Percentiles rank a stretch among this genome's conserved stretches.
Conservation (phyloP, 2,113 vertebrate genomes). For the Callopanchax toddi region DNA sequence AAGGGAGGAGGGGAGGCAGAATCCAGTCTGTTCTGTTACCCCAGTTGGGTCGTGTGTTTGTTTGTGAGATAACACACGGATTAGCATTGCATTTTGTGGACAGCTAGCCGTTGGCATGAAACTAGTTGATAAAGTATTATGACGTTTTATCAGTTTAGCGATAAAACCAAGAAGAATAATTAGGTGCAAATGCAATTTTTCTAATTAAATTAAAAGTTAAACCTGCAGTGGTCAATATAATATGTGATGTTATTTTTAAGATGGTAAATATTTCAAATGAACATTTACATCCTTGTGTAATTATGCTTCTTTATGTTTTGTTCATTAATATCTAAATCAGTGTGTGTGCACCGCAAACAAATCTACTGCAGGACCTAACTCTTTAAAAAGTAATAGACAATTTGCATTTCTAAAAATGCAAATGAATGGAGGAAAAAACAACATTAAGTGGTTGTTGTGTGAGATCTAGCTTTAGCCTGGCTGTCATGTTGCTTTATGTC, state of each 20-base stretch:
- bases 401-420: too few species aligned
- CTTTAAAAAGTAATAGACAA: too few species aligned
- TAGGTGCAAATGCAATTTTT: background rate
- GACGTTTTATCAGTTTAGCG: background rate
- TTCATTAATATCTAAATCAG: too few species aligned
- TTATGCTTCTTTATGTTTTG: too few species aligned
- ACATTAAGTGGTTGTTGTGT: too few species aligned
- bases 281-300: too few species aligned
- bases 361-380: too few species aligned
- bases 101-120: background rate
- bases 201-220: background rate
- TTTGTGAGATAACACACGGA: conserved; percentile 3
- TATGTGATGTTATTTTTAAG: background rate
- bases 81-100: conserved; percentile 5
- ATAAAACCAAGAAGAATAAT: background rate
- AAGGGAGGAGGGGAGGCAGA: conserved; percentile 22
- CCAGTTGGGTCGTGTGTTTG: conserved; percentile 2
- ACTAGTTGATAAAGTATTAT: background rate
- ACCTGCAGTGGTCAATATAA: background rate
- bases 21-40: conserved; percentile 33
- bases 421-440: too few species aligned
- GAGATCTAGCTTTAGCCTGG: too few species aligned
- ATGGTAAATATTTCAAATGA: background rate
- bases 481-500: background rate
- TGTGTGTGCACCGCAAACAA: too few species aligned